Evolutionary conservation across 1,140 invertebrate genomes (phyloP), one percentile per base, ranked within the genome.

Genomic region (Coelopa frigida): DNA sequence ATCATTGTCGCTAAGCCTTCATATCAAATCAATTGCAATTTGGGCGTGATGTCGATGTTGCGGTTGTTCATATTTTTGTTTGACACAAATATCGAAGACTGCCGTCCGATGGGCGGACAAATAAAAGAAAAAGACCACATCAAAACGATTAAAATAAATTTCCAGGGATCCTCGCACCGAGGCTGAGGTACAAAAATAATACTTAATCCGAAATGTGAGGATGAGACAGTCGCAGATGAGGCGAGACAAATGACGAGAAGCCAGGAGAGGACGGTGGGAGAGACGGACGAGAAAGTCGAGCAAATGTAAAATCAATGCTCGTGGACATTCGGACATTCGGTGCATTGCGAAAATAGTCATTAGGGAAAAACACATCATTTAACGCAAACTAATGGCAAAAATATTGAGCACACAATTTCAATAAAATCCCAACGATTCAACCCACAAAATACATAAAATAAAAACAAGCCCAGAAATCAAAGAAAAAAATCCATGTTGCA

Each of bases 331-430:
- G 59, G 48, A 48, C 53, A 41, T 4, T 39, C 24, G 22, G 22
- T 39, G 22, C 33, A 21, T 43, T 14, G 52, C 55, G 50, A 55
- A 61, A 57, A 52, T 54, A 64, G 49, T 53, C 58, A 57, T 59
- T 60, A 62, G 59, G 54, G 45, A 52, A 60, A 55, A 62, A 62
- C 61, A 62, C 58, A 60, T 65, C 62, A 65, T 65, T 65, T 65
- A 59, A 52, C 58, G 58, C 55, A 57, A 65, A 60, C 54, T 57
- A 59, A 65, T 59, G 61, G 61, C 57, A 59, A 59, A 56, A 45
- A 62, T 65, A 65, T 65, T 54, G 54, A 59, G 57, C 62, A 54
- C 62, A 54, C 41, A 51, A 63, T 29, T 8, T n/a, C 7, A 29
- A 8, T n/a, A 29, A 29, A 29, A 29, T 29, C n/a, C n/a, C n/a